Percentiles rank a stretch among this genome's conserved stretches.
Evolutionary conservation across 2,113 vertebrate genomes (phyloP).

Genomic region (Antigone vipio): DNA sequence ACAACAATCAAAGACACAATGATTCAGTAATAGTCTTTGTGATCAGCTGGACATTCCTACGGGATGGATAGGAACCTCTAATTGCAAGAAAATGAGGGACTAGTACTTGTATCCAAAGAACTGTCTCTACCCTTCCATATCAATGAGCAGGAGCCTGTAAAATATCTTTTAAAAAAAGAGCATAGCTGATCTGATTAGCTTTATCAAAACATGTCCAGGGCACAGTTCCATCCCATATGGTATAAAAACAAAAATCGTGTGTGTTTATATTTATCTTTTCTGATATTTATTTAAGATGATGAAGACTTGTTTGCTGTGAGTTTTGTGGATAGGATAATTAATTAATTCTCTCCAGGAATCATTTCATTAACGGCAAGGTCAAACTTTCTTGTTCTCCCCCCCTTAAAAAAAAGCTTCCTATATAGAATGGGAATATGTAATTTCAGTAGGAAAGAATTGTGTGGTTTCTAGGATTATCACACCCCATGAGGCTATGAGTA

Average conservation of each 20-base stretch:
- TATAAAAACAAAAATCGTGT: neutral
- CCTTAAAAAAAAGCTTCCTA: neutral
- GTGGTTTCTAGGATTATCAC: neutral
- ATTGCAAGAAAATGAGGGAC: neutral
- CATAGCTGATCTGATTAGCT: neutral
- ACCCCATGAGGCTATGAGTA: neutral
- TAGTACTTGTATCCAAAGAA: neutral
- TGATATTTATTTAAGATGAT: neutral
- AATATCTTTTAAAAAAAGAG: neutral
- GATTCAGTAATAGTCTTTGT: neutral
- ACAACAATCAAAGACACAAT: neutral
- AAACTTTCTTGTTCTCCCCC: neutral
- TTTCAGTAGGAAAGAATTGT: neutral
- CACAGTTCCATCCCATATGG: neutral
- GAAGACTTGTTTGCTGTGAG: neutral
- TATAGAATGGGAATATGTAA: neutral
- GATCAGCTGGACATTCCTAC: neutral
- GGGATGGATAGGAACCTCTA: neutral
- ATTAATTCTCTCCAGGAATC: neutral
- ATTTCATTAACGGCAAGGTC: neutral
- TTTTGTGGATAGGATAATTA: neutral
- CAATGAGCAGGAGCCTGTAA: neutral
- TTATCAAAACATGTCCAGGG: neutral
- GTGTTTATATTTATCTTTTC: neutral
- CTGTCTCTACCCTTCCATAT: neutral